Evolutionary conservation across 2,113 vertebrate genomes (phyloP).

Genomic region (Phalacrocorax aristotelis): DNA sequence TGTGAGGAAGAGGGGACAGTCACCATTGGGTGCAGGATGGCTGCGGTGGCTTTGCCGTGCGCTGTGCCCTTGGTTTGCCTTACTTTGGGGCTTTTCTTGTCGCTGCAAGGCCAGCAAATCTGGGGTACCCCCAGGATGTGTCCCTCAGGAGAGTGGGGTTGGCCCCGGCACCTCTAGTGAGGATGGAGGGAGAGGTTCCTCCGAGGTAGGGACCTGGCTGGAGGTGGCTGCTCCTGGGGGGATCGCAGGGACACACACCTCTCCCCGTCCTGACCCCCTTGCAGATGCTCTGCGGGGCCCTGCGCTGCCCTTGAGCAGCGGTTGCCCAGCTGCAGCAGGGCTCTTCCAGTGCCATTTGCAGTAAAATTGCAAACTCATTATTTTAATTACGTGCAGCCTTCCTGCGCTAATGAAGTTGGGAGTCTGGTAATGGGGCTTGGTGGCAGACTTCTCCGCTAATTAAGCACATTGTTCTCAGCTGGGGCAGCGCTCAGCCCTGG

Average conservation of each 20-base stretch:
- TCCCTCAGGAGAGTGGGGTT: not conserved
- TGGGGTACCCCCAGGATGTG: rapidly evolving
- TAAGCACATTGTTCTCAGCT: not conserved
- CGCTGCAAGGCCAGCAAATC: not conserved
- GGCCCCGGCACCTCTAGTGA: not conserved
- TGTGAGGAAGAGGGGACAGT: rapidly evolving
- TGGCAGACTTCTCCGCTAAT: constrained; percentile 54
- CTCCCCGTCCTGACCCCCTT: not conserved
- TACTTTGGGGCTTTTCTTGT: rapidly evolving
- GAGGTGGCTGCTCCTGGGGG: not conserved
- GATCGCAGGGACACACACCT: not conserved
- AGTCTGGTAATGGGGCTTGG: constrained; percentile 60
- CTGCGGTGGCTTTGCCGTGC: rapidly evolving
- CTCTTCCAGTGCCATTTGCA: constrained; percentile 42
- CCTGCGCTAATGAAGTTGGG: constrained; percentile 70
- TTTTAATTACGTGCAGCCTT: constrained; percentile 65
- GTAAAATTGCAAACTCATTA: constrained; percentile 64
- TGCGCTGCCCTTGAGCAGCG: rapidly evolving
- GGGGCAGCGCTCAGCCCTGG: not conserved
- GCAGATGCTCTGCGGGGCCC: not conserved
- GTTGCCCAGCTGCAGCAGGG: constrained; percentile 11
- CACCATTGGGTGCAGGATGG: not conserved
- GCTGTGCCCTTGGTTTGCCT: not conserved
- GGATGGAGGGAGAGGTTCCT: not conserved
- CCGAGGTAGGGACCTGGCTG: not conserved